Percentiles rank a stretch among this genome's conserved stretches.
Conservation (phyloP, 35 echinoderm and acorn worm species). For the Ptychodera flava region DNA sequence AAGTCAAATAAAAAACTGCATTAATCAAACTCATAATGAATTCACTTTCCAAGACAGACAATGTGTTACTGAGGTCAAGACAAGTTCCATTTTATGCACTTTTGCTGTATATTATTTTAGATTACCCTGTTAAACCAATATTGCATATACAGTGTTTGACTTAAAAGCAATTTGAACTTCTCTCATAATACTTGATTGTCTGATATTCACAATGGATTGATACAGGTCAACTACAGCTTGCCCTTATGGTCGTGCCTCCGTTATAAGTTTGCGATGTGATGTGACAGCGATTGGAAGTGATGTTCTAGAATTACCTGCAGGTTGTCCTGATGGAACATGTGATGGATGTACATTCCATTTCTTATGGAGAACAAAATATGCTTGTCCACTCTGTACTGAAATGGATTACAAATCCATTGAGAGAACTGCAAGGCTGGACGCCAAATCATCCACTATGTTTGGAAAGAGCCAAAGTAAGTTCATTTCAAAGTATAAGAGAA, state of each 20-base stretch:
- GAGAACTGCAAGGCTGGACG: constrained; percentile 48
- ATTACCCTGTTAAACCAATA: too few species aligned
- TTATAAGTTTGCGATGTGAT: constrained; percentile 79
- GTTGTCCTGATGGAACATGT: constrained; percentile 81
- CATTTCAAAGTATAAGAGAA: too few species aligned
- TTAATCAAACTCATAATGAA: too few species aligned
- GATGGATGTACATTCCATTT: constrained; percentile 95
- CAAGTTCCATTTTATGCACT: too few species aligned
- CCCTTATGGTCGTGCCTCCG: constrained; percentile 71
- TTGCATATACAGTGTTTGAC: too few species aligned
- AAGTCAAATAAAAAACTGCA: too few species aligned
- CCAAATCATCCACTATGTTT: constrained; percentile 60
- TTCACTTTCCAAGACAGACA: too few species aligned
- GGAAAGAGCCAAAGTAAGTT: constrained; percentile 74
- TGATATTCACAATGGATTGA: too few species aligned
- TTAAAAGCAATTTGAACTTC: too few species aligned
- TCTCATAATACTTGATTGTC: too few species aligned
- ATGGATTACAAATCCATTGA: constrained; percentile 63
- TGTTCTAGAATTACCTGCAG: constrained; percentile 44
- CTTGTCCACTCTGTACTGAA: constrained; percentile 54
- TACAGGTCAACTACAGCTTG: constrained; percentile 81
- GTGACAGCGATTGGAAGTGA: constrained; percentile 28
- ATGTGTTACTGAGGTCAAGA: too few species aligned
- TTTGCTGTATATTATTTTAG: too few species aligned
- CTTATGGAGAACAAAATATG: constrained; percentile 63